Evolutionary conservation across 2,888 invertebrate genomes (phyloP).

Genomic region (Chrysolina haemoptera): DNA sequence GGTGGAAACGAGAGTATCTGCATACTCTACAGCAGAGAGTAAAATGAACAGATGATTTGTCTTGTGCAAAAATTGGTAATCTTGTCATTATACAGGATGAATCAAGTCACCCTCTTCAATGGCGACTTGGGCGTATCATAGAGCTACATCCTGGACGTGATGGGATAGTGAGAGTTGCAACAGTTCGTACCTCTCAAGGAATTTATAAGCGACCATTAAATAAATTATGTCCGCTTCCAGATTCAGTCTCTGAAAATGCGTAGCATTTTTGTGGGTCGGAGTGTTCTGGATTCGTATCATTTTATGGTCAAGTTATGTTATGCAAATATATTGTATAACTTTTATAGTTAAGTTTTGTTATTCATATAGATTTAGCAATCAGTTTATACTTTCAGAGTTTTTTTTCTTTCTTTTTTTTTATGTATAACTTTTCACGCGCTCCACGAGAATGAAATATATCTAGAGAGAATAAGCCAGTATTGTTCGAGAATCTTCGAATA

Average conservation of each 20-base stretch:
- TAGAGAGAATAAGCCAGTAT: no score
- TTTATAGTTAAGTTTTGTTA: no score
- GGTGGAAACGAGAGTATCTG: not conserved
- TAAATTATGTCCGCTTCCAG: not conserved
- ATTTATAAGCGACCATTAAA: not conserved
- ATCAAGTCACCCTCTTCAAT: not conserved
- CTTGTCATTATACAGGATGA: conserved; percentile 1
- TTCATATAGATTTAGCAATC: no score
- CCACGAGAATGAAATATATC: no score
- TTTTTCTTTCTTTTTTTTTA: no score
- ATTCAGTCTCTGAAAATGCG: not conserved
- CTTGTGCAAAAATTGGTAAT: no score
- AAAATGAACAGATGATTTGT: not conserved
- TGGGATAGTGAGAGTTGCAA: not conserved
- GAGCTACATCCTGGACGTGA: not conserved
- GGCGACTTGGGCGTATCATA: not conserved
- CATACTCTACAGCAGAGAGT: not conserved
- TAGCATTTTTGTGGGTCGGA: not conserved
- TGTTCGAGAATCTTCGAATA: no score
- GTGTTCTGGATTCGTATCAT: not conserved
- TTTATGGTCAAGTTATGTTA: no score
- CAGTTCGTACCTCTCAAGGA: not conserved
- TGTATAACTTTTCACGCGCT: no score
- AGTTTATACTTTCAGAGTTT: no score
- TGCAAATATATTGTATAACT: no score